Percentiles rank a stretch among this genome's conserved stretches.
These are phyloP conservation scores for Anthoscopus minutus DNA, from an alignment of 2,113 vertebrate genomes.

Conservation along the genomic window DNA sequence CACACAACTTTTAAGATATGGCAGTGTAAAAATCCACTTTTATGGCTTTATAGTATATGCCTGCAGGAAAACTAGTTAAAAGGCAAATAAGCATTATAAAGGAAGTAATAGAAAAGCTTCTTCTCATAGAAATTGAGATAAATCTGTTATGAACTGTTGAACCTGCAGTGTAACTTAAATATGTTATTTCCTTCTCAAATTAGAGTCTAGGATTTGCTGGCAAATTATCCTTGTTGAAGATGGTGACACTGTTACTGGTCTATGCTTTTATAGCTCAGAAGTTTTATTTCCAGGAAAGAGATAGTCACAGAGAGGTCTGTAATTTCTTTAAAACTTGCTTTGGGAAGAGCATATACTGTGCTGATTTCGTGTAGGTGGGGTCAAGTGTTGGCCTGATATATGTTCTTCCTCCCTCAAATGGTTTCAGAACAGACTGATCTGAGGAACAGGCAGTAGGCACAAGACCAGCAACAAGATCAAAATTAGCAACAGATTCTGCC, in stretches of 20 bases:
- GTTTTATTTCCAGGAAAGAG: neutral
- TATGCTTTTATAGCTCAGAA: neutral
- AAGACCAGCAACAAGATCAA: neutral
- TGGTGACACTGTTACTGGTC: neutral
- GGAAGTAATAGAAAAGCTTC: slow-evolving; percentile 6
- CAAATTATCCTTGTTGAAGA: neutral
- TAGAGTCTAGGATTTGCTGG: neutral
- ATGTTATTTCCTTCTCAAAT: slow-evolving; percentile 4
- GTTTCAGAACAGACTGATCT: neutral
- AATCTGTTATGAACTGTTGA: neutral
- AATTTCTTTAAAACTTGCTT: neutral
- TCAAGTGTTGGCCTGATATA: neutral
- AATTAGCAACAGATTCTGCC: neutral
- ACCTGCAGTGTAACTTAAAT: slow-evolving; percentile 7
- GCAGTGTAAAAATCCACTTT: neutral
- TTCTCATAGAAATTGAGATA: neutral
- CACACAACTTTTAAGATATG: neutral
- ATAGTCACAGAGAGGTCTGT: neutral
- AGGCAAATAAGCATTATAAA: slow-evolving; percentile 29
- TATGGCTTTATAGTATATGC: neutral
- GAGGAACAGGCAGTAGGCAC: neutral
- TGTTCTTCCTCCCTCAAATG: neutral
- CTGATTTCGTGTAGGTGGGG: neutral
- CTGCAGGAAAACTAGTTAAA: slow-evolving; percentile 41
- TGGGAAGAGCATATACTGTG: neutral